These are phyloP conservation scores for Calcarius ornatus DNA, from an alignment of 2,113 vertebrate species.

Conservation along the genomic window DNA sequence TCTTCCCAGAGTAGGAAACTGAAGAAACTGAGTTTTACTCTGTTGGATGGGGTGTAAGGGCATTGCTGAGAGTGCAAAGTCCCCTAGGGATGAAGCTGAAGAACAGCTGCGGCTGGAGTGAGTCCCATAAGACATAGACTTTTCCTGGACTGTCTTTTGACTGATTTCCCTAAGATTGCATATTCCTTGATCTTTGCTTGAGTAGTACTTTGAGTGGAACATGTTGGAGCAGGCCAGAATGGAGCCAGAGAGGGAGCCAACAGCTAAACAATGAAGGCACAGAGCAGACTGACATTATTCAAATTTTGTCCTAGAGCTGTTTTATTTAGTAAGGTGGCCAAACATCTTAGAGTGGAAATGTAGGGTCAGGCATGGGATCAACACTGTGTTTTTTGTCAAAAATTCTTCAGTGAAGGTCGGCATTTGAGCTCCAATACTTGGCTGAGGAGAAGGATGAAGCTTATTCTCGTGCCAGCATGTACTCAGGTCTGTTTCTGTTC, in stretches of 20 bases:
- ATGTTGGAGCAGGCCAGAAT: background rate
- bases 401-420: background rate
- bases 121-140: background rate
- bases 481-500: background rate
- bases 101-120: background rate
- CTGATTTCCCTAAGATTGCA: background rate
- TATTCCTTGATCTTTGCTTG: background rate
- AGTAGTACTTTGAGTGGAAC: background rate
- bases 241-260: background rate
- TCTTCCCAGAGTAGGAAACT: background rate
- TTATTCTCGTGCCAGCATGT: background rate
- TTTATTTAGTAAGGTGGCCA: background rate
- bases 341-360: background rate
- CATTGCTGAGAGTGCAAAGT: background rate
- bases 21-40: background rate
- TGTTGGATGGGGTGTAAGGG: no score
- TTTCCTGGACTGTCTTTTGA: background rate
- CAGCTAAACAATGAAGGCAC: background rate
- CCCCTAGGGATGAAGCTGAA: fast-evolving
- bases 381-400: background rate
- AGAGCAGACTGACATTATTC: background rate
- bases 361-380: background rate
- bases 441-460: background rate
- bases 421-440: background rate
- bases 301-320: background rate